A percentile compares a stretch with the other conserved stretches of the same genome.
Evolutionary conservation across 2,888 invertebrate species (phyloP).

Genomic region (Anorthoa munda): DNA sequence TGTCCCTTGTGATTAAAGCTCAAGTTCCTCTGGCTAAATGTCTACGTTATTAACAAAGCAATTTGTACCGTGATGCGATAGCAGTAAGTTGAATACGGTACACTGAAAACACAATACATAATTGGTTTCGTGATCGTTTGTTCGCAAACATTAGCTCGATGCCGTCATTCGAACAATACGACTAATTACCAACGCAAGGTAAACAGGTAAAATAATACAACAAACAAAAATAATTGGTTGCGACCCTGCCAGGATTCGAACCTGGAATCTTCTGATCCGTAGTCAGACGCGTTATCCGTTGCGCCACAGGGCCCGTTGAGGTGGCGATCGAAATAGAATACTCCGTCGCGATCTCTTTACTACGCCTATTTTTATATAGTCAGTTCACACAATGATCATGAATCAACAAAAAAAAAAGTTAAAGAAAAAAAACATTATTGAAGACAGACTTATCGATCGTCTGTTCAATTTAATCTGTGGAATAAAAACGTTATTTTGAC

Average conservation of each 20-base stretch:
- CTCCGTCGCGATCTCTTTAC: slow-evolving; percentile 14
- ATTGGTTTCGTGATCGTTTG: slow-evolving; percentile 77
- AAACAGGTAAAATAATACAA: slow-evolving; percentile 66
- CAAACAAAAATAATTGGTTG: slow-evolving; percentile 90
- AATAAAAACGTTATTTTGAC: not conserved
- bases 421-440: not conserved
- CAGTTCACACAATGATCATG: no score
- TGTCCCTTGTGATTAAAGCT: slow-evolving; percentile 35
- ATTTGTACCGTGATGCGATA: slow-evolving; percentile 71
- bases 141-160: slow-evolving; percentile 83
- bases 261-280: slow-evolving; percentile 94
- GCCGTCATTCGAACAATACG: slow-evolving; percentile 81
- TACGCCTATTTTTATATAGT: slow-evolving; percentile 6
- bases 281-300: slow-evolving; percentile 94
- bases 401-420: not conserved
- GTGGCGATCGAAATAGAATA: slow-evolving; percentile 48
- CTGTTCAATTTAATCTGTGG: not conserved
- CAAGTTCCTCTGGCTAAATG: slow-evolving; percentile 53
- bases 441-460: not conserved
- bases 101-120: slow-evolving; percentile 54
- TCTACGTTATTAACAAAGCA: slow-evolving; percentile 64
- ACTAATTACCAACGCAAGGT: slow-evolving; percentile 77
- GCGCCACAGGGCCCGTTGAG: slow-evolving; percentile 91
- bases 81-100: slow-evolving; percentile 70
- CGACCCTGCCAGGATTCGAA: slow-evolving; percentile 93